These are phyloP conservation scores for Drosophila prostipennis DNA, from an alignment of 2,888 invertebrate species.

Conservation along the genomic window DNA sequence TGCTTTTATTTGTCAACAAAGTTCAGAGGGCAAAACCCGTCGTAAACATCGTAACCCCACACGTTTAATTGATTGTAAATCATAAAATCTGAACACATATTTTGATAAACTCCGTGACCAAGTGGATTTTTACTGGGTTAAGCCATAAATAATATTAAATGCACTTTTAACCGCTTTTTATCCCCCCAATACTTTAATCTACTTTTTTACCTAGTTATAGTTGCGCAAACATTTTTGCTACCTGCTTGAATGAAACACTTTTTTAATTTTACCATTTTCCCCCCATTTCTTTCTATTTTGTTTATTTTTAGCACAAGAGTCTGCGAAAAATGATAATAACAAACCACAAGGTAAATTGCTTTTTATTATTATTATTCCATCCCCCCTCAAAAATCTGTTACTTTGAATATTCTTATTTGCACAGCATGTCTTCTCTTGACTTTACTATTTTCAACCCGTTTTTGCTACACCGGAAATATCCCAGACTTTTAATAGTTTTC, in stretches of 20 bases:
- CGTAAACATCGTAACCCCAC: slow-evolving; percentile 23
- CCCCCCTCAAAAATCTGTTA: slow-evolving; percentile 9
- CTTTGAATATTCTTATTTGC: slow-evolving; percentile 34
- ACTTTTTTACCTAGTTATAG: slow-evolving; percentile 28
- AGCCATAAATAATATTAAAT: slow-evolving; percentile 15
- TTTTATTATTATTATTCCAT: slow-evolving; percentile 19
- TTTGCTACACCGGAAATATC: slow-evolving; percentile 42
- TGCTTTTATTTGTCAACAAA: slow-evolving; percentile 78
- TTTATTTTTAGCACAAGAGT: slow-evolving; percentile 83
- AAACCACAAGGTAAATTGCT: slow-evolving; percentile 82
- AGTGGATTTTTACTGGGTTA: slow-evolving; percentile 16
- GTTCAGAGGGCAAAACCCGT: slow-evolving; percentile 36
- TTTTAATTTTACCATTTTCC: slow-evolving; percentile 50
- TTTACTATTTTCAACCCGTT: slow-evolving; percentile 1
- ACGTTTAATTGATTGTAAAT: slow-evolving; percentile 48
- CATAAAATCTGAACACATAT: slow-evolving; percentile 27
- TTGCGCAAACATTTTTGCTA: slow-evolving; percentile 5
- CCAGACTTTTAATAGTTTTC: slow-evolving; percentile 51
- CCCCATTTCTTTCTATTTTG: slow-evolving; percentile 56
- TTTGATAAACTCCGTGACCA: slow-evolving; percentile 32
- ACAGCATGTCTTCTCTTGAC: slow-evolving; percentile 15
- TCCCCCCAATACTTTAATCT: slow-evolving; percentile 7
- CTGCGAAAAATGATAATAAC: slow-evolving; percentile 83
- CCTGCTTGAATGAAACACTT: slow-evolving; percentile 24
- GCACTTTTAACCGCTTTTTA: slow-evolving; percentile 19